Evolutionary conservation across 2,888 invertebrate genomes (phyloP).

Genomic region (Polyommatus icarus): DNA sequence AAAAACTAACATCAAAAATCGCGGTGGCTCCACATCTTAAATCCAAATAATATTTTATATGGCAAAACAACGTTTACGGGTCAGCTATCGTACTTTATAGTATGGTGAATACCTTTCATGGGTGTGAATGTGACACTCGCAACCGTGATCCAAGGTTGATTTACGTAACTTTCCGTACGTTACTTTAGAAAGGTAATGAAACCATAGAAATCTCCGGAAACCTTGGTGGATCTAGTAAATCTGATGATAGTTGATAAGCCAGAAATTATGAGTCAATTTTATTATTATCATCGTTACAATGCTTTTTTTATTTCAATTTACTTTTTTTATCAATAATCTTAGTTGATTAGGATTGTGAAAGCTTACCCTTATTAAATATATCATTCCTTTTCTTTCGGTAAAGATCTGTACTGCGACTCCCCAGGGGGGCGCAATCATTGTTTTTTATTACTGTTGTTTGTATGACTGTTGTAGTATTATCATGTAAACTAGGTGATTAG

Average conservation of each 20-base stretch:
- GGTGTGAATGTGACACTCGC: conserved; percentile 5
- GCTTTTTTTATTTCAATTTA: neutral
- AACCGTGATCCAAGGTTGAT: neutral
- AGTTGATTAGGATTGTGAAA: neutral
- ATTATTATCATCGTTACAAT: neutral
- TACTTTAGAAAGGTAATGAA: conserved; percentile 14
- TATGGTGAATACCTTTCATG: neutral
- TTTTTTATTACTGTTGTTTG: neutral
- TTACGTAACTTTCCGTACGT: neutral
- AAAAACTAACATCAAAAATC: no score
- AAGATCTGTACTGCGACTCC: neutral
- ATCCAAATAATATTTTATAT: no score
- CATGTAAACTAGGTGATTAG: neutral
- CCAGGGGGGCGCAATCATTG: neutral
- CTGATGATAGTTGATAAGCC: neutral
- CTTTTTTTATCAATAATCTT: neutral
- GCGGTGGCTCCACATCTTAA: no score
- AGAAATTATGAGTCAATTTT: neutral
- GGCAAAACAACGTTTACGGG: no score
- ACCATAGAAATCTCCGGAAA: neutral
- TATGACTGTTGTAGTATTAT: neutral
- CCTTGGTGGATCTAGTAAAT: neutral
- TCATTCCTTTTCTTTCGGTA: no score
- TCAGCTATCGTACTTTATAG: no score
- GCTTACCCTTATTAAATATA: no score